Evolutionary conservation across 2,888 invertebrate species (phyloP).

Genomic region (Ornithoptera alexandrae): DNA sequence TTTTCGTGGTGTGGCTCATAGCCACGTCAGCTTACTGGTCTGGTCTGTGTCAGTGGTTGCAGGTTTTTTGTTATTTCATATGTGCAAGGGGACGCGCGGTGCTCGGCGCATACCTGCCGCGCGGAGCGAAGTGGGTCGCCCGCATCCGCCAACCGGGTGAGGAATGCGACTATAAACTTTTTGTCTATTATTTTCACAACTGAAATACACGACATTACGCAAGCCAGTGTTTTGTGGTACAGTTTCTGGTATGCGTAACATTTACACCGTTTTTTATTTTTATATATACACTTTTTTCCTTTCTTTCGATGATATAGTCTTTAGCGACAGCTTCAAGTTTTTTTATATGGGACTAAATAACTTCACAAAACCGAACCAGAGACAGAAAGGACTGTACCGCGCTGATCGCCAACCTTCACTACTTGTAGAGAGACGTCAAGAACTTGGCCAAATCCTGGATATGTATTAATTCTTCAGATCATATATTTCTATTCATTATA

Average conservation of each 20-base stretch:
- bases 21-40: too few species aligned
- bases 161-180: constrained; percentile 30
- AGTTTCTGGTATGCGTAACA: not conserved
- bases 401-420: too few species aligned
- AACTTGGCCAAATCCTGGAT: too few species aligned
- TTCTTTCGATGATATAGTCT: too few species aligned
- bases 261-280: not conserved
- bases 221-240: not conserved
- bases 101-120: constrained; percentile 35
- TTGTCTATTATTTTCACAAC: constrained; percentile 30
- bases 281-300: not conserved
- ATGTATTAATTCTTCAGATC: too few species aligned
- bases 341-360: too few species aligned
- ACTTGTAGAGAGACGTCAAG: too few species aligned
- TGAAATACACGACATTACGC: constrained; percentile 27
- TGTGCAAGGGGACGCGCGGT: constrained; percentile 19
- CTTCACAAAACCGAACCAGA: too few species aligned
- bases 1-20: not conserved
- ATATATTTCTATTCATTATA: too few species aligned
- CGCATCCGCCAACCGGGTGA: constrained; percentile 27
- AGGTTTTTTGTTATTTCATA: constrained; percentile 21
- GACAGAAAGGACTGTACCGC: too few species aligned
- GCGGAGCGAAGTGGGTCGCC: constrained; percentile 34
- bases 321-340: too few species aligned
- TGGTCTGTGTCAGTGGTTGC: constrained; percentile 1